Evolutionary conservation across 2,888 invertebrate species (phyloP), one percentile per base, ranked within the genome.

Genomic region (Magallana nippona): DNA sequence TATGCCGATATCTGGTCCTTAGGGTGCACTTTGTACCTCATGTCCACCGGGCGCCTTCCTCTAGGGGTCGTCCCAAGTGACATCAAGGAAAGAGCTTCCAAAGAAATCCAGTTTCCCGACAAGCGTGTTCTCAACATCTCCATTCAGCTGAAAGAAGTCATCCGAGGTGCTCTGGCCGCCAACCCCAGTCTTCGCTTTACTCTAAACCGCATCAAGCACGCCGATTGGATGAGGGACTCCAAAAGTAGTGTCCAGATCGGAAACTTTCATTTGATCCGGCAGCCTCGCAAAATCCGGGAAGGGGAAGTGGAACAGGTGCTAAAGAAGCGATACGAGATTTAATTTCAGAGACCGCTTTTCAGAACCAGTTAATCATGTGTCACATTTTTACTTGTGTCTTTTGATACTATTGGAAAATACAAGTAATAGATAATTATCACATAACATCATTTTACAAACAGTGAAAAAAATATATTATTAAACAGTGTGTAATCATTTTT

Each of bases 191-290:
- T 88, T 10, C 87, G 93, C 81, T 91, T 86, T 88, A 89, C 89
- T 0, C 83, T 92, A 44, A 92, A 91, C 86, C 87, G 91, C 8
- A 87, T 91, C 32, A 83, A 86, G 19, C 90, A 90, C 83, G 86
- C 87, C 55, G 90, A 87, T 10, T 91, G 91, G 91, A 80, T 89
- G 77, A 81, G 80, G n/a, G 85, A 78, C 22, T 55, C 57, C 0
- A 82, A 87, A 15, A 84, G 85, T 11, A 88, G 86, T 32, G 90
- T 92, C 1, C 90, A 91, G 85, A 91, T 93, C 58, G 93, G 93
- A n/a, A 92, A 92, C 84, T 92, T 92, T 82, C 91, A 91, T 85
- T 87, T 91, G 44, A 91, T 91, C 22, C 85, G 92, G 5, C 91
- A 92, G 77, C 92, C 92, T 0, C 90, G 91, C 84, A 93, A 93